Evolutionary conservation across 2,797 vertebrate species (phyloP).

Genomic region (Typhlichthys eigenmanni): DNA sequence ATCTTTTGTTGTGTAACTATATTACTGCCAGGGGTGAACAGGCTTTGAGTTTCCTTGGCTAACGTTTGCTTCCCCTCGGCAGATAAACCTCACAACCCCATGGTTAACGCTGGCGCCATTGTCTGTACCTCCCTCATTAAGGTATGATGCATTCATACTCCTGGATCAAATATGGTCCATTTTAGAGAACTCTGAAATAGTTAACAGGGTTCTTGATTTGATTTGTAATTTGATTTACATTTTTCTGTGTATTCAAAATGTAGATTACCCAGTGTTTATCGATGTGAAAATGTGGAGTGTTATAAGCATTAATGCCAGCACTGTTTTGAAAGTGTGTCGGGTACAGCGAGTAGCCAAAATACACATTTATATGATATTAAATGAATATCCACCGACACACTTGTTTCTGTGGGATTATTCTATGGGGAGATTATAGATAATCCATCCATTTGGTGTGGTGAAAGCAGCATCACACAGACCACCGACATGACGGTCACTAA

Average conservation of each 20-base stretch:
- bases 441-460: constrained; percentile 60
- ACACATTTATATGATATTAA: constrained; percentile 6
- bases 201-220: too few relatives aligned
- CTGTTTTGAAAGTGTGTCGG: too few relatives aligned
- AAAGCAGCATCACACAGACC: constrained; percentile 28
- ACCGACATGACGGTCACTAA: neutral
- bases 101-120: constrained; percentile 98
- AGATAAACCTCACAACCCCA: constrained; percentile 99
- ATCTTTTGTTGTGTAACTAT: constrained; percentile 26
- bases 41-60: neutral
- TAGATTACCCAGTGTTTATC: too few relatives aligned
- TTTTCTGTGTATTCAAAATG: too few relatives aligned
- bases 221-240: too few relatives aligned
- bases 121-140: constrained; percentile 97
- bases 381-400: constrained; percentile 16
- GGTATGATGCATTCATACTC: constrained; percentile 74
- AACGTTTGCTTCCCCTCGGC: constrained; percentile 42
- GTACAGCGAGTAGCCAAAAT: too few relatives aligned
- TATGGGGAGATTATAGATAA: constrained; percentile 58
- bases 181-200: neutral
- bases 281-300: too few relatives aligned
- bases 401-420: constrained; percentile 48
- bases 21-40: constrained; percentile 20
- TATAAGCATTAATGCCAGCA: too few relatives aligned
- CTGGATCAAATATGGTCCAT: neutral